Conservation (phyloP, 2,797 vertebrate genomes). For the Pterois miles region DNA sequence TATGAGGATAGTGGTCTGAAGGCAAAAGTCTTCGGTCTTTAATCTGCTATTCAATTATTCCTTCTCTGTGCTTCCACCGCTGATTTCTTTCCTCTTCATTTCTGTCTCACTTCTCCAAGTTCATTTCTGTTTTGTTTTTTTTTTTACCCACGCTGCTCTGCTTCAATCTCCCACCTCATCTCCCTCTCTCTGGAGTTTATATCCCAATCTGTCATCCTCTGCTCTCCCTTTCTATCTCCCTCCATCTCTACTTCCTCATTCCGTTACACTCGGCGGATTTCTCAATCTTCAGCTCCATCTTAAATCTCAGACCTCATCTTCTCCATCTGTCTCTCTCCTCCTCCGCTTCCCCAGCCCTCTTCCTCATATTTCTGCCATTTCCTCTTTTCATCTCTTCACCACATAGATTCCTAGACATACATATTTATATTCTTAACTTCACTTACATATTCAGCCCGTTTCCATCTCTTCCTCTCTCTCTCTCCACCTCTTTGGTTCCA, state of each 20-base stretch:
- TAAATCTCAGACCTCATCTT: constrained; percentile 55
- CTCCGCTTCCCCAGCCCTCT: background rate
- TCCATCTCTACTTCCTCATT: constrained; percentile 50
- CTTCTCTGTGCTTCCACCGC: background rate
- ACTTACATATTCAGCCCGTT: constrained; percentile 33
- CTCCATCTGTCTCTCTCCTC: background rate
- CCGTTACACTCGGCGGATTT: constrained; percentile 44
- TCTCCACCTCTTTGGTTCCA: constrained; percentile 53
- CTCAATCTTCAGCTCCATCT: constrained; percentile 47
- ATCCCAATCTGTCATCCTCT: constrained; percentile 40
- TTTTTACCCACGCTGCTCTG: constrained; percentile 6
- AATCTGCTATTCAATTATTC: background rate
- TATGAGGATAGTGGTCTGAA: background rate
- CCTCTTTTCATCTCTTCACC: constrained; percentile 18
- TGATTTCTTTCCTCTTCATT: background rate
- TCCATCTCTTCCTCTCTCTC: constrained; percentile 6
- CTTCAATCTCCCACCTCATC: constrained; percentile 16
- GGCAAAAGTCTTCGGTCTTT: background rate
- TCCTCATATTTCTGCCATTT: constrained; percentile 18
- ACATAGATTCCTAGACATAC: constrained; percentile 49
- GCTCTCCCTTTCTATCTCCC: constrained; percentile 20
- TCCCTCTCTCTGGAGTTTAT: constrained; percentile 28
- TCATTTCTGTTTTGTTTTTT: background rate
- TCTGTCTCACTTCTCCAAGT: background rate
- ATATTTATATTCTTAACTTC: constrained; percentile 62